Evolutionary conservation across 2,888 invertebrate genomes (phyloP).

Genomic region (Onthophagus sagittarius): DNA sequence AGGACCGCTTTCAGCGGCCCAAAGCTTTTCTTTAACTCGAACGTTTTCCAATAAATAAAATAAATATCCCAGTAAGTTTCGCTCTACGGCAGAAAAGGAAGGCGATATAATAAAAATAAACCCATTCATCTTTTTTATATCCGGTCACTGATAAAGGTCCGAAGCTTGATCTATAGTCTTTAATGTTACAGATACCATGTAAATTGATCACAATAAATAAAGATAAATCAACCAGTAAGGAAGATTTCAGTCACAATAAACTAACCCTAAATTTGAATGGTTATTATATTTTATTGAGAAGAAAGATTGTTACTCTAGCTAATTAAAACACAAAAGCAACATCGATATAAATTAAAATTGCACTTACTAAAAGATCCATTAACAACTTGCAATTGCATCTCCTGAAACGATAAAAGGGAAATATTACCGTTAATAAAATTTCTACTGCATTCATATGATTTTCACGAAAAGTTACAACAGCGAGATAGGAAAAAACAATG

Average conservation of each 20-base stretch:
- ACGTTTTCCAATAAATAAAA: constrained; percentile 7
- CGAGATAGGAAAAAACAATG: neutral
- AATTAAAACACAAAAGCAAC: neutral
- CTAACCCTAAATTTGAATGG: neutral
- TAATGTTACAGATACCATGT: constrained; percentile 21
- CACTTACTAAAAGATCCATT: constrained; percentile 6
- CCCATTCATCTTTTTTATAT: constrained; percentile 22
- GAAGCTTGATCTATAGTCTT: constrained; percentile 18
- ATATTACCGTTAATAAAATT: neutral
- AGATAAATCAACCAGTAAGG: neutral
- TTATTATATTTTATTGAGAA: neutral
- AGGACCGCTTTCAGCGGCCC: neutral
- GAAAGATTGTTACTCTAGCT: neutral
- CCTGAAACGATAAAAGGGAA: constrained; percentile 5
- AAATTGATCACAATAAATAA: constrained; percentile 24
- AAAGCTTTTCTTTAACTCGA: neutral
- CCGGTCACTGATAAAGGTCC: constrained; percentile 17
- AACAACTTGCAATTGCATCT: constrained; percentile 3
- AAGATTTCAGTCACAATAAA: neutral
- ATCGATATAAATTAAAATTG: neutral
- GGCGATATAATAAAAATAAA: constrained; percentile 22
- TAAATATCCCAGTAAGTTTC: neutral
- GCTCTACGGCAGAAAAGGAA: neutral
- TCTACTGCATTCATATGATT: neutral
- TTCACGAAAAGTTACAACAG: neutral